These are phyloP conservation scores for Protophormia terraenovae DNA, from an alignment of 2,888 invertebrate genomes.

Conservation along the genomic window DNA sequence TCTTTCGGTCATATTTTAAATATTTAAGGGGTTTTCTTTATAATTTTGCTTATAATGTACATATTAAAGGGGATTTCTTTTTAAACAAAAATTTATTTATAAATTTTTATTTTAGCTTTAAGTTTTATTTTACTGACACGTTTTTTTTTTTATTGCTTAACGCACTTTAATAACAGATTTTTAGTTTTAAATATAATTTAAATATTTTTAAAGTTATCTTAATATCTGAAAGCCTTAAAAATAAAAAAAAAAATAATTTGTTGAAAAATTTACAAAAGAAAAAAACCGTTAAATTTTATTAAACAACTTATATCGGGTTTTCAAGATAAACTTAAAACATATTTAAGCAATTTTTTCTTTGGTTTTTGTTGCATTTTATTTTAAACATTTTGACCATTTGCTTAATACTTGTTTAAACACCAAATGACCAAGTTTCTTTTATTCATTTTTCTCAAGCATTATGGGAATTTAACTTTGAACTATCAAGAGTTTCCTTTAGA, in stretches of 20 bases:
- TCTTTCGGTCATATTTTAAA: no score
- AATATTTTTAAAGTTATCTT: neutral
- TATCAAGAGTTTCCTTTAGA: constrained; percentile 52
- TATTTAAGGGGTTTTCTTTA: no score
- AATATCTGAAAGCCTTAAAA: neutral
- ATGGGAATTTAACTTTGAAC: constrained; percentile 68
- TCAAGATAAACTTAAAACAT: neutral
- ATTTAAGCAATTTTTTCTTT: neutral
- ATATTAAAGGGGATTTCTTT: neutral
- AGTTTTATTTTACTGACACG: neutral
- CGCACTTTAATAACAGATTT: constrained; percentile 12
- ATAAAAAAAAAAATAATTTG: neutral
- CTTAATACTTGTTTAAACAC: no score
- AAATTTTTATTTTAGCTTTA: neutral
- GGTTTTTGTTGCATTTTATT: neutral
- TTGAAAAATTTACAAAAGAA: neutral
- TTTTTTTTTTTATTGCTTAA: neutral
- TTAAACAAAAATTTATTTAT: neutral
- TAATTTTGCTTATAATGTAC: neutral
- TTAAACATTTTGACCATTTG: neutral
- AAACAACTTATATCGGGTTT: neutral
- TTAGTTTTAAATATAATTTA: neutral
- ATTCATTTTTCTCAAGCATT: constrained; percentile 9
- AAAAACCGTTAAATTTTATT: constrained; percentile 14
- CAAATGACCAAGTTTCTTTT: constrained; percentile 20